These are phyloP conservation scores for Acronicta psi DNA, from an alignment of 2,888 invertebrate species.

Conservation along the genomic window DNA sequence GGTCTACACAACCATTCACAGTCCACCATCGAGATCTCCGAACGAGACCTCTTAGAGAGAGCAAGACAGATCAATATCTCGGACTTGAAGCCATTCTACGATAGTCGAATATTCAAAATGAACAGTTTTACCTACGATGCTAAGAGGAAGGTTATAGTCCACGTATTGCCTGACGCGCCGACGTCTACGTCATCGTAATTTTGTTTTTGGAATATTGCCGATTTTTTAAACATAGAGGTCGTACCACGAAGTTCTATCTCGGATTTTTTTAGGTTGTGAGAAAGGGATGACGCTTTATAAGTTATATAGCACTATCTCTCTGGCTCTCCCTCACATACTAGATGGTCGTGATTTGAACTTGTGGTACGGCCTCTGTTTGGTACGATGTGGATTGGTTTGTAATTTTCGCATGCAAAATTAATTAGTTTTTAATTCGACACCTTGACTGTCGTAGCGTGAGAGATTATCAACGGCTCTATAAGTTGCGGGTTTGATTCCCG, in stretches of 20 bases:
- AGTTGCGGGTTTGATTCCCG: too few species aligned
- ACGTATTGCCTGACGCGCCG: conserved; percentile 91
- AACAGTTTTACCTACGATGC: conserved; percentile 96
- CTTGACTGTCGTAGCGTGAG: too few species aligned
- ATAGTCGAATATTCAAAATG: conserved; percentile 95
- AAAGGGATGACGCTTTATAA: too few species aligned
- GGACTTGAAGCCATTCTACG: conserved; percentile 96
- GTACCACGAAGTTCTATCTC: too few species aligned
- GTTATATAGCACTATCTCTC: too few species aligned
- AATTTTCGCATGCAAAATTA: neutral
- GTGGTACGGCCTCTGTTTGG: too few species aligned
- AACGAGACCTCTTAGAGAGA: conserved; percentile 91
- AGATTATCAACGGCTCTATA: too few species aligned
- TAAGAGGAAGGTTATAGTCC: conserved; percentile 95
- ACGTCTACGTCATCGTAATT: conserved; percentile 58
- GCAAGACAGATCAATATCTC: conserved; percentile 97
- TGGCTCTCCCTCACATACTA: too few species aligned
- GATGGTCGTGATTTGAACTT: too few species aligned
- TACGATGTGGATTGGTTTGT: conserved; percentile 13
- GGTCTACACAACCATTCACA: conserved; percentile 91
- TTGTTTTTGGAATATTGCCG: neutral
- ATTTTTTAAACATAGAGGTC: neutral
- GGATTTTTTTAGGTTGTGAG: neutral
- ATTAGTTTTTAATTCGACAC: too few species aligned
- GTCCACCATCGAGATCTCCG: conserved; percentile 93